These are phyloP conservation scores for Paragorgia papillata DNA, from an alignment of 92 coral and sea anemone genomes.

Conservation along the genomic window DNA sequence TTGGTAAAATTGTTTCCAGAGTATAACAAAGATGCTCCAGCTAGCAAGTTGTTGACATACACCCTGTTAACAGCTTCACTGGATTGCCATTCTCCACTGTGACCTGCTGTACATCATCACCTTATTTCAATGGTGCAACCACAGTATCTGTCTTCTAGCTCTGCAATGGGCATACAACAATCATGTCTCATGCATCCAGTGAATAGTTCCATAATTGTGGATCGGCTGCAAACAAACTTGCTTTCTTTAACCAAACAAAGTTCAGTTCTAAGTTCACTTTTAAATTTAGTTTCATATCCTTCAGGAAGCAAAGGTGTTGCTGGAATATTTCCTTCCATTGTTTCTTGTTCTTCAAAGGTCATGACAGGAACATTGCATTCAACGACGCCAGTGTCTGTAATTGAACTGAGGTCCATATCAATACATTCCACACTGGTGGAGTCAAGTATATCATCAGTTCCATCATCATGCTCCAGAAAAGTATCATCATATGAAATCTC, in stretches of 20 bases:
- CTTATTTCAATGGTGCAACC: slow-evolving; percentile 41
- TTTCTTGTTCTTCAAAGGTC: slow-evolving; percentile 3
- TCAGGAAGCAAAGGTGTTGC: slow-evolving; percentile 22
- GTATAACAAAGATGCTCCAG: not conserved
- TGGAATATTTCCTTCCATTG: slow-evolving; percentile 29
- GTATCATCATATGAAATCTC: no score
- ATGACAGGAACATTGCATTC: slow-evolving; percentile 44
- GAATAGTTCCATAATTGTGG: slow-evolving; percentile 32
- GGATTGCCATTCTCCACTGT: slow-evolving; percentile 21
- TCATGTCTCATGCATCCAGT: slow-evolving; percentile 33
- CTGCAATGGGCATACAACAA: slow-evolving; percentile 43
- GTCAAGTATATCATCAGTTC: no score
- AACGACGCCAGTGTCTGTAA: slow-evolving; percentile 11
- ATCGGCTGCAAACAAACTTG: slow-evolving; percentile 33
- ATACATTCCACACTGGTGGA: not conserved
- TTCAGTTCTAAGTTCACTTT: slow-evolving; percentile 12
- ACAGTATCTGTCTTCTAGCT: slow-evolving; percentile 31
- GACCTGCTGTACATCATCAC: slow-evolving; percentile 32
- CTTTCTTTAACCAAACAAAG: slow-evolving; percentile 39
- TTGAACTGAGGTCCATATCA: slow-evolving; percentile 6
- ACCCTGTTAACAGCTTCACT: not conserved
- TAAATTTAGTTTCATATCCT: not conserved
- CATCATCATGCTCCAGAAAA: no score
- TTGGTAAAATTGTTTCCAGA: slow-evolving; percentile 10
- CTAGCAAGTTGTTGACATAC: not conserved